Evolutionary conservation across 2,888 invertebrate genomes (phyloP).

Genomic region (Colletes collaris): DNA sequence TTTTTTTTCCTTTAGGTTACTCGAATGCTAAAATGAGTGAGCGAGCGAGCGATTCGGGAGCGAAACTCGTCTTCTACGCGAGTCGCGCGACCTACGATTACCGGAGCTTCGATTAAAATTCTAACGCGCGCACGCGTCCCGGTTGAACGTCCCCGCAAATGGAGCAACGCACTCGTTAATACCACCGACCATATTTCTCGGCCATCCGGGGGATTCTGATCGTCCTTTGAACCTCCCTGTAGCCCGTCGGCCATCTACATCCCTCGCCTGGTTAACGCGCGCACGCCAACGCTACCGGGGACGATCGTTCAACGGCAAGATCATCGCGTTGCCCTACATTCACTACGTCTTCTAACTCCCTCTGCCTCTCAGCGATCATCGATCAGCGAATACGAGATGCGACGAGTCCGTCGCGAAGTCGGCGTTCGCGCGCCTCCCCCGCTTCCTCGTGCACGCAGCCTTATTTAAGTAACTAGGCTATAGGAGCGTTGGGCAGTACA

Average conservation of each 20-base stretch:
- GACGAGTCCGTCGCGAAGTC: conserved; percentile 32
- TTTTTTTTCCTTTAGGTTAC: conserved; percentile 55
- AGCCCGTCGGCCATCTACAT: conserved; percentile 5
- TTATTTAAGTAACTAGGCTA: conserved; percentile 66
- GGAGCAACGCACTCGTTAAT: conserved; percentile 18
- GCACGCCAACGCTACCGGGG: conserved; percentile 22
- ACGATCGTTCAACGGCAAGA: conserved; percentile 37
- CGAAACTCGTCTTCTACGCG: conserved; percentile 31
- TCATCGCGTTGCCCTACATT: conserved; percentile 39
- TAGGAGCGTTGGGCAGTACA: conserved; percentile 67
- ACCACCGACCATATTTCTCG: not conserved
- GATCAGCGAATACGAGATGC: conserved; percentile 54
- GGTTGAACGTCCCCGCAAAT: conserved; percentile 36
- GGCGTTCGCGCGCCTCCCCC: conserved; percentile 7
- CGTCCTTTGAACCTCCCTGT: conserved; percentile 8
- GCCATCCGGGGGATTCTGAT: not conserved
- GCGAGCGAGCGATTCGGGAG: conserved; percentile 60
- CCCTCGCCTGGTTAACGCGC: conserved; percentile 23
- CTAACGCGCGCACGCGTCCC: conserved; percentile 10
- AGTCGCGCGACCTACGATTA: conserved; percentile 1
- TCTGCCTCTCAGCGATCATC: conserved; percentile 19
- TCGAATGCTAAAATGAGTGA: conserved; percentile 69
- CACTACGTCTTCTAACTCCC: not conserved
- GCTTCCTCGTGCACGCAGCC: conserved; percentile 42
- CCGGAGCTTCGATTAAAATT: not conserved